Evolutionary conservation across 1,140 invertebrate genomes (phyloP), one percentile per base, ranked within the genome.

Genomic region (Bombus confusus): DNA sequence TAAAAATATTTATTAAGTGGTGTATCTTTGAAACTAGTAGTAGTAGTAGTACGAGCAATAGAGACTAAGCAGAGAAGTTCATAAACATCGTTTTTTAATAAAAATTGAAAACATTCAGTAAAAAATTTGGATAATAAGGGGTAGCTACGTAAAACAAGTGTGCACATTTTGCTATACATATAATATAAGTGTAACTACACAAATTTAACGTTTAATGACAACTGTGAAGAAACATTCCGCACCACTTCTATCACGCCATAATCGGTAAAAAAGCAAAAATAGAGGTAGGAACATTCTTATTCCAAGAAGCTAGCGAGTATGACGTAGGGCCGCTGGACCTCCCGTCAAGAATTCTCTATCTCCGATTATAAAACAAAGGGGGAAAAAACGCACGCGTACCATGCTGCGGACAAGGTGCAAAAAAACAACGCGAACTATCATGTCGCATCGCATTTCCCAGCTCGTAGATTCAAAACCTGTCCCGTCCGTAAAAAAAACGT

Each of bases 281-380:
- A 81, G 69, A 85, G 37, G 68, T 41, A 74, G 43, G 69, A 52
- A 88, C 66, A 69, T 74, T 83, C 86, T 86, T 71, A 62, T 90
- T 90, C 89, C 83, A 87, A 85, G 89, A 90, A 90, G 68, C 39
- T 39, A 39, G 71, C 52, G 62, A 85, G 71, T 90, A 90, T 88
- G 89, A 90, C 88, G 77, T 73, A 83, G 72, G 62, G 68, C 34
- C 59, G 47, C 59, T 72, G 80, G 89, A 90, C 85, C 88, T 90
- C 89, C 87, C 83, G 87, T 88, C 84, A 91, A 91, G 90, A 91
- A 88, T 91, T 88, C 81, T 82, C 62, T 74, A 79, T 81, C 88
- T 77, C 68, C 76, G 39, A 66, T 59, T 86, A 80, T 89, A 76
- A 83, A 88, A 86, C 81, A 64, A 89, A 79, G 57, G 25, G 9